Base-by-base conservation (phyloP, 1,140 invertebrate species). In the Drosophila neocordata region DNA sequence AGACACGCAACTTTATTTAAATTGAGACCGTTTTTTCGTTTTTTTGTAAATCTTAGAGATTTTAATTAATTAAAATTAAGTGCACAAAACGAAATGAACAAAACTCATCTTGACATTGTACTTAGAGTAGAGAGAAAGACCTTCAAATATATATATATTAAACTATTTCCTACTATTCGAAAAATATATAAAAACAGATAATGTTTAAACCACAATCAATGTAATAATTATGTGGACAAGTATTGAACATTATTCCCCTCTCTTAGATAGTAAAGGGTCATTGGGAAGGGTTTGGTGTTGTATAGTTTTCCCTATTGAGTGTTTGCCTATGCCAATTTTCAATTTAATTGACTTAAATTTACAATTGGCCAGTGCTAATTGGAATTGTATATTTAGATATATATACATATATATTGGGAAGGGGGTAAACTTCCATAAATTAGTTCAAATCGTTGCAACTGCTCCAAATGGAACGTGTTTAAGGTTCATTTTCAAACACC, bases 1-100 rank as follows among this genome's bases (percentile, higher is more conserved):
- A 38, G 66, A 56, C 82, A 87, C 82, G 82, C 83, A 82, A 87
- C 75, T 88, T 72, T 68, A 74, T 77, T 78, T 75, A 81, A 79
- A 80, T 80, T 74, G 69, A 61, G 52, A 55, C 64, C 59, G 7
- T 55, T 55, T 55, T 55, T 6, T 53, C 22, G 20, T 53, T 53
- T 18, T 20, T 71, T 78, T 71, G 1, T 24, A 24, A 4, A 24
- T 24, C 4, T 24, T 64, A 83, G 55, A 79, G 80, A 79, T 84
- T 74, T 77, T 52, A 81, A 75, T 87, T 65, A 85, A 81, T 85
- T 83, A 72, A 85, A 72, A 72, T 52, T 8, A 60, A 70, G 68
- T 59, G 58, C 48, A 18, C 11, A 18, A 48, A 48, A 12, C 15
- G n/a, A 35, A 35, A 20, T 41, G 55, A 44, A 59, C 61, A 69